phyloP scores from a whole-genome alignment of 1,140 invertebrate genomes.

The Rhopalosiphum padi region DNA sequence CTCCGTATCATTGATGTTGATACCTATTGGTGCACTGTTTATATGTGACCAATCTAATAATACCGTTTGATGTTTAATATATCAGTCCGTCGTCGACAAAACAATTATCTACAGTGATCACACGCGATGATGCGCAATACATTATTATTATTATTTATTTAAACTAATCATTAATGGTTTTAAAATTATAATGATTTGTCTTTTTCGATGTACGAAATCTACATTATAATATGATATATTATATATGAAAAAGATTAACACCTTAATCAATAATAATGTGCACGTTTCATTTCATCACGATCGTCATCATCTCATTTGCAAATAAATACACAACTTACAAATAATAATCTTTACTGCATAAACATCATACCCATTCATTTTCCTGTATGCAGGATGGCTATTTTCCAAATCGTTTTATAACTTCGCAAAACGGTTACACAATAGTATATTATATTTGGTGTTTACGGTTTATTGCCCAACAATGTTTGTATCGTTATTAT shows the following conservation, averaged over 20 bases:
- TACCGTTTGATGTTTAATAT: neutral
- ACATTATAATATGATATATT: neutral
- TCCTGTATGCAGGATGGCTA: neutral
- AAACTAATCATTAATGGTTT: neutral
- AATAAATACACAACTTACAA: neutral
- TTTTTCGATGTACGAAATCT: neutral
- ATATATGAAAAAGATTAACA: neutral
- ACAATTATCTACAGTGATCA: neutral
- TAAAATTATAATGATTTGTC: no score
- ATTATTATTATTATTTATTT: neutral
- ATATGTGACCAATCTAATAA: neutral
- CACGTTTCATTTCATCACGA: neutral
- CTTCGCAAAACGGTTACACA: neutral
- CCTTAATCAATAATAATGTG: neutral
- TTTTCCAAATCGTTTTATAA: constrained; percentile 35
- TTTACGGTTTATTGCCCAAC: neutral
- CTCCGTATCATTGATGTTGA: neutral
- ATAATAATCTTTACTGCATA: neutral
- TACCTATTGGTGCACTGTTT: neutral
- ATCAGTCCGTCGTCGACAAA: neutral
- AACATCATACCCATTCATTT: neutral
- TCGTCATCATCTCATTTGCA: neutral
- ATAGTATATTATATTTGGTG: neutral
- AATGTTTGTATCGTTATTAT: neutral
- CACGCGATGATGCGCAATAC: no score